A percentile compares a stretch with the other conserved stretches of the same genome.
phyloP scores from a whole-genome alignment of 1,140 invertebrate genomes.

The Drosophila santomea region DNA sequence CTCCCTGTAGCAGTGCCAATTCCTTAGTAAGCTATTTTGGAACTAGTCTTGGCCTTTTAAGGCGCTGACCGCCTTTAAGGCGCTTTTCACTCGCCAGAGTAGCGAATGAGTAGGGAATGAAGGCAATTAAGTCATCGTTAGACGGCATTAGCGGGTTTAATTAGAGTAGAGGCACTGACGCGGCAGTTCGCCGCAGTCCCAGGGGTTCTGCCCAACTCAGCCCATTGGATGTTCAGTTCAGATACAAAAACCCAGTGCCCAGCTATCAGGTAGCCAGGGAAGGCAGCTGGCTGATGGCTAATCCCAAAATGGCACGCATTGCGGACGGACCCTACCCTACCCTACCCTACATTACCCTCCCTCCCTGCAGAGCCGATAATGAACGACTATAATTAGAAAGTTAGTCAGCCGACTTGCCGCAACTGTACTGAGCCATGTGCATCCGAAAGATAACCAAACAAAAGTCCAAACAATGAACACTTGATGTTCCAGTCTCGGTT shows the following conservation, averaged over 20 bases:
- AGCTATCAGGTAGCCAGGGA: conserved; percentile 30
- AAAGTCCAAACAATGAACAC: conserved; percentile 31
- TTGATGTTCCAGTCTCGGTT: conserved; percentile 33
- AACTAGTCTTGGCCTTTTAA: conserved; percentile 51
- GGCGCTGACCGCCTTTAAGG: conserved; percentile 21
- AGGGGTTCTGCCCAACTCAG: conserved; percentile 23
- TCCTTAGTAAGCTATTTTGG: conserved; percentile 56
- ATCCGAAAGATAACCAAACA: conserved; percentile 43
- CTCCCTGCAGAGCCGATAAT: conserved; percentile 18
- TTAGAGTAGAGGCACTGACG: conserved; percentile 57
- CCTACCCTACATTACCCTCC: neutral
- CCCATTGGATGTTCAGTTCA: conserved; percentile 5
- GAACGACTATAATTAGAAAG: conserved; percentile 57
- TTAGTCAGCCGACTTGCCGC: conserved; percentile 54
- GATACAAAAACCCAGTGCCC: conserved; percentile 4
- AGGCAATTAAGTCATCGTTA: conserved; percentile 77
- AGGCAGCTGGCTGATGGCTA: conserved; percentile 46
- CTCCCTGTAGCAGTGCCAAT: conserved; percentile 21
- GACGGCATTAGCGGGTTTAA: conserved; percentile 64
- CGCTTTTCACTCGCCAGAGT: conserved; percentile 27
- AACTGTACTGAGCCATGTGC: conserved; percentile 58
- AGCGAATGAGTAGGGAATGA: conserved; percentile 21
- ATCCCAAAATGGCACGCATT: conserved; percentile 71
- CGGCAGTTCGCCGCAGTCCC: conserved; percentile 44
- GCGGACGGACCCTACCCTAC: conserved; percentile 12